phyloP scores from a whole-genome alignment of 2,113 vertebrate species.

The Triplophysa tibetana region DNA sequence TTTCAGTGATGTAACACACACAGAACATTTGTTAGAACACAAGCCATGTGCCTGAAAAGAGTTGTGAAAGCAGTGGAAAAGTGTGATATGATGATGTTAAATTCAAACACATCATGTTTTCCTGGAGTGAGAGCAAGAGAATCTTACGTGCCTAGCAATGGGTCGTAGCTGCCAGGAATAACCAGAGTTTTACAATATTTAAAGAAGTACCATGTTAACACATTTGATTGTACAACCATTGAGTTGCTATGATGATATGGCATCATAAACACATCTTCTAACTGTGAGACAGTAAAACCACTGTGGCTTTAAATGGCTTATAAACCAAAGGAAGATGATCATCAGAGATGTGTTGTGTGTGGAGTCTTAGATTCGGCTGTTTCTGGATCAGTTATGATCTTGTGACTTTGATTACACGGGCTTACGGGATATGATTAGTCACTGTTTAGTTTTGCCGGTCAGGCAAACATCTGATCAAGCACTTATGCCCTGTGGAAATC shows the following conservation, averaged over 20 bases:
- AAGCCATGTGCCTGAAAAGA: constrained; percentile 17
- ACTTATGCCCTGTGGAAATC: background rate
- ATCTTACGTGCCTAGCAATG: background rate
- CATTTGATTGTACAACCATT: no score
- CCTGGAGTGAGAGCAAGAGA: constrained; percentile 31
- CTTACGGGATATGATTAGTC: background rate
- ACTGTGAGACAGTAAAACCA: no score
- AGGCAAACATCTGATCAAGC: background rate
- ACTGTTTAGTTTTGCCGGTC: background rate
- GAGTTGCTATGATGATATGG: no score
- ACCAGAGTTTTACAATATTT: no score
- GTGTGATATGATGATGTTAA: constrained; percentile 21
- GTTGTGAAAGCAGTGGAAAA: constrained; percentile 36
- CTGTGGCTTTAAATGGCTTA: constrained; percentile 1
- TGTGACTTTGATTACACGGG: background rate
- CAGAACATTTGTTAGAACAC: constrained; percentile 5
- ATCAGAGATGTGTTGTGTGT: constrained; percentile 3
- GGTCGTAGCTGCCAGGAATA: background rate
- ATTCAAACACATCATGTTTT: constrained; percentile 40
- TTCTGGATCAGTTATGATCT: background rate
- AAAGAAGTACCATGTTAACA: no score
- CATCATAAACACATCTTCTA: no score
- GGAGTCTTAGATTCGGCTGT: background rate
- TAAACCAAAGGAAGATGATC: constrained; percentile 1
- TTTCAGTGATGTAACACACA: background rate